Base-by-base conservation (phyloP, 2,113 vertebrate genomes). In the Melanotaenia duboulayi region DNA sequence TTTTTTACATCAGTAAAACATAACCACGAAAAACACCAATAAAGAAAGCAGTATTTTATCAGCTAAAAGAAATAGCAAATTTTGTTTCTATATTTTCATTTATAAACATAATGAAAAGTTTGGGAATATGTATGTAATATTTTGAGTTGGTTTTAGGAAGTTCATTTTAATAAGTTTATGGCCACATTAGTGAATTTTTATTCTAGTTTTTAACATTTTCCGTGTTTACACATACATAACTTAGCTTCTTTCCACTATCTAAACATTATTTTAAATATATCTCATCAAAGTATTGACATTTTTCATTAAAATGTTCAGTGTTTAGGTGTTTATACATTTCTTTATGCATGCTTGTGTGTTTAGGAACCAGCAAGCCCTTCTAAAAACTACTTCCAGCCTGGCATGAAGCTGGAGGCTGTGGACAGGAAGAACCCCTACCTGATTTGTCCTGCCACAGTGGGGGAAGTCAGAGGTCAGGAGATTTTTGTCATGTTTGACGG, bases 381-480 rank as follows among this genome's bases (percentile, higher is more conserved):
- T 40, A 91, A 95, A 81, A 98, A 97, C 82, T 93, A 88, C 90
- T 99, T 99, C 92, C 95, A 97, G 87, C 88, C 95, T 57, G 97
- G 97, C 49, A 97, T 97, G 97, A 99, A 99, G 86, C 92, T 99
- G 67, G 97, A 99, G 92, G 97, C 97, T 13, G 93, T 97, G 85
- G 97, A 99, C 88, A 96, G 92, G 90, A 99, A 99, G 92, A 99
- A 99, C 78, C 97, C 97, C 0, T 96, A 96, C 88, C 87, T 99
- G 71, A 98, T 99, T 80, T 99, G 97, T 60, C 97, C 97, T 0
- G 97, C 97, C 80, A 99, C 97, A 50, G 94, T 99, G 79, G 96
- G 96, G 51, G 94, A 94, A 87, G 94, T 97, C 83, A 96, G 92
- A 92, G 96, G 96, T 83, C 96, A 97, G 12, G 96, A 98, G 91